phyloP scores from a whole-genome alignment of 2,888 invertebrate species.

The Podotricha telesiphe region DNA sequence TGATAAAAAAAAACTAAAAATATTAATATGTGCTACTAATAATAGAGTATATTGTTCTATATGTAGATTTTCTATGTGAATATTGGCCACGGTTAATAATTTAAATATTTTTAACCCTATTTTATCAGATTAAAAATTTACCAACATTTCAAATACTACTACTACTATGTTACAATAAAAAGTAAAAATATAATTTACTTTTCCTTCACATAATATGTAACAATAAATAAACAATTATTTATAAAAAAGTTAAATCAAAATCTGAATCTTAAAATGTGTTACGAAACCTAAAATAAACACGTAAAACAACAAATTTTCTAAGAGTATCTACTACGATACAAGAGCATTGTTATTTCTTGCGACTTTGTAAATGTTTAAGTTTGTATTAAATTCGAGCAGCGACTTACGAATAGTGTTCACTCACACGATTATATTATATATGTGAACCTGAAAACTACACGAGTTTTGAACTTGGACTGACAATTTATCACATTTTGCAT shows the following conservation, averaged over 20 bases:
- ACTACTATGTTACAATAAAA: no score
- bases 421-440: slow-evolving; percentile 19
- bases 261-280: background rate
- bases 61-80: no score
- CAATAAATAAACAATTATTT: no score
- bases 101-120: no score
- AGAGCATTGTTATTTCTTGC: slow-evolving; percentile 16
- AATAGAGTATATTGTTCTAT: no score
- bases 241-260: background rate
- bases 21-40: no score
- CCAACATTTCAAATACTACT: no score
- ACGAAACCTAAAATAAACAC: slow-evolving; percentile 1
- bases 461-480: slow-evolving; percentile 16
- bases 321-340: background rate
- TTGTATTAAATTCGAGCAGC: slow-evolving; percentile 15
- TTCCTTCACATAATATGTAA: no score
- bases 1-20: no score
- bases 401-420: slow-evolving; percentile 10
- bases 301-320: slow-evolving; percentile 2
- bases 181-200: no score
- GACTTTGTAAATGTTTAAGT: slow-evolving; percentile 15
- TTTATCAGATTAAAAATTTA: no score
- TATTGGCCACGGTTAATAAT: no score
- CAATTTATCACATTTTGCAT: slow-evolving; percentile 23
- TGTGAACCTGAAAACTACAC: slow-evolving; percentile 13